Percentiles rank a stretch among this genome's conserved stretches.
These are phyloP conservation scores for Rhea americana DNA, from an alignment of 2,113 vertebrate species.

Conservation along the genomic window DNA sequence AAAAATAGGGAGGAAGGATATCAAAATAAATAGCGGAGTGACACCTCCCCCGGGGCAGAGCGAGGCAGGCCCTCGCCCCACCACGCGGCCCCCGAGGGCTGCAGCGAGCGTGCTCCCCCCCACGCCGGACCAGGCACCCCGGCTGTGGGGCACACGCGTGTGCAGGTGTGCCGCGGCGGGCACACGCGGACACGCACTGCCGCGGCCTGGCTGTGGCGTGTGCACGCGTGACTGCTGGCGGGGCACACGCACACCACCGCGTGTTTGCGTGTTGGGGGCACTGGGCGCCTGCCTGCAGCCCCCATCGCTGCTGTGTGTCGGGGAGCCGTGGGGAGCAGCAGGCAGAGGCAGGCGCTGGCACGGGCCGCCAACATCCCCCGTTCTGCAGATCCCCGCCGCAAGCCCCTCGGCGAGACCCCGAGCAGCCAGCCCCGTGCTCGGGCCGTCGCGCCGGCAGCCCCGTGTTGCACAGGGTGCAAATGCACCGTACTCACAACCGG, in stretches of 20 bases:
- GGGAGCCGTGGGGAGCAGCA: too few relatives aligned
- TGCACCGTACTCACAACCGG: neutral
- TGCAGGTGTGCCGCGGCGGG: neutral
- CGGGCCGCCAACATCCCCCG: neutral
- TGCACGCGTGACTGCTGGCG: too few relatives aligned
- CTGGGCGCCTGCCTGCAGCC: too few relatives aligned
- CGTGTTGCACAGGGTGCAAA: neutral
- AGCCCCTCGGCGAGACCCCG: neutral
- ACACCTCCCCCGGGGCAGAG: neutral
- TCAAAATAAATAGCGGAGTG: slow-evolving; percentile 12
- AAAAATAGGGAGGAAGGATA: slow-evolving; percentile 62
- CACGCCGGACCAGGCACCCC: too few relatives aligned
- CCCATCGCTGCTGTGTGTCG: too few relatives aligned
- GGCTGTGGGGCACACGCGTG: too few relatives aligned
- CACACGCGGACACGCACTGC: neutral
- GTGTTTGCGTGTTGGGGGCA: too few relatives aligned
- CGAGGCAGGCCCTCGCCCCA: neutral
- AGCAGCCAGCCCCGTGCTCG: neutral
- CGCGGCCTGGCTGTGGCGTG: too few relatives aligned
- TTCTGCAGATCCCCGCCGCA: neutral
- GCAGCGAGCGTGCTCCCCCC: too few relatives aligned
- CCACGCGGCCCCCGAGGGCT: rapidly evolving
- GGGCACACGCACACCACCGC: too few relatives aligned
- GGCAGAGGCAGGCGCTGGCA: too few relatives aligned
- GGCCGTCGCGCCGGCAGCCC: neutral